Percentiles rank a stretch among this genome's conserved stretches.
These are phyloP conservation scores for Bombus picipes DNA, from an alignment of 1,140 invertebrate genomes.

Conservation along the genomic window DNA sequence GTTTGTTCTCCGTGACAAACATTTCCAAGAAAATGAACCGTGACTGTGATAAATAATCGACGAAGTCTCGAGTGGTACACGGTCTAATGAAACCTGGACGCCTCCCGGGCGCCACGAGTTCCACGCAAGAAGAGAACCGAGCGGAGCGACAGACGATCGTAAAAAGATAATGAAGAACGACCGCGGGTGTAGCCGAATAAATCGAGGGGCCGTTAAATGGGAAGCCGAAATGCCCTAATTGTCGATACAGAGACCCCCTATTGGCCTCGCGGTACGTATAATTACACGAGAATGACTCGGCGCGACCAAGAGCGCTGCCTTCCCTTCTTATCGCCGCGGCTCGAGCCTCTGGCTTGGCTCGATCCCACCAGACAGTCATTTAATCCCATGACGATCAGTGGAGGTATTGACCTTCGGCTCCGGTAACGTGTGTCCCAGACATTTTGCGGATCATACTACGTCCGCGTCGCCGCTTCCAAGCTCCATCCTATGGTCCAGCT, in stretches of 20 bases:
- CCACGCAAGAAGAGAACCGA: neutral
- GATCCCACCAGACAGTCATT: slow-evolving; percentile 73
- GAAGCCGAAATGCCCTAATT: slow-evolving; percentile 77
- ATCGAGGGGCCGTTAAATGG: slow-evolving; percentile 74
- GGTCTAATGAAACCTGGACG: neutral
- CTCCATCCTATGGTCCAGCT: neutral
- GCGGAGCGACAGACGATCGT: slow-evolving; percentile 31
- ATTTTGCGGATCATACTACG: slow-evolving; percentile 37
- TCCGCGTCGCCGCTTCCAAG: neutral
- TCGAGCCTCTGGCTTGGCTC: slow-evolving; percentile 15
- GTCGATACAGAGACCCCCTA: slow-evolving; percentile 76
- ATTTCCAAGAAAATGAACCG: neutral
- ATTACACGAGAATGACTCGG: slow-evolving; percentile 80
- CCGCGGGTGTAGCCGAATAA: slow-evolving; percentile 67
- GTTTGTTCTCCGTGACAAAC: neutral
- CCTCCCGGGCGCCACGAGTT: neutral
- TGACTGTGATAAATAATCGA: slow-evolving; percentile 28
- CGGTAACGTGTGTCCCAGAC: slow-evolving; percentile 39
- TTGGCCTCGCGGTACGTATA: slow-evolving; percentile 78
- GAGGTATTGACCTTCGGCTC: slow-evolving; percentile 45
- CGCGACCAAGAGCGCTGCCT: slow-evolving; percentile 59
- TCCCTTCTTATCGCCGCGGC: slow-evolving; percentile 73
- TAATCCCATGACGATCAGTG: slow-evolving; percentile 76
- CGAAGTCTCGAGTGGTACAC: neutral
- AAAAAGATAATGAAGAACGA: slow-evolving; percentile 65